A percentile compares a stretch with the other conserved stretches of the same genome.
Evolutionary conservation across 2,113 vertebrate genomes (phyloP).

Genomic region (Spermophilus dauricus): DNA sequence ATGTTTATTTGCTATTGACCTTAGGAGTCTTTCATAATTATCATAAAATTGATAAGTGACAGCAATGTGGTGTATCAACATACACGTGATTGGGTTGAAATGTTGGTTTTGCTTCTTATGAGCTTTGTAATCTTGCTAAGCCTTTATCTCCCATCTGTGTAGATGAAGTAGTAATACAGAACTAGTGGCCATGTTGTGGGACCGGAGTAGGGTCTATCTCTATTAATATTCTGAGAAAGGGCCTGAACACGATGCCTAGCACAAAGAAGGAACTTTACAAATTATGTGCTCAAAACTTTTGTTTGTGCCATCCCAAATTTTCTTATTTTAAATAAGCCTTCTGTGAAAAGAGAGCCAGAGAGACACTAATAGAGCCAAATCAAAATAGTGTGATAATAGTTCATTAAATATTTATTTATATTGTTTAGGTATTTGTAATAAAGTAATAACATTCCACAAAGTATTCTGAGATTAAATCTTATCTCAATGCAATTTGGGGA

Average conservation of each 20-base stretch:
- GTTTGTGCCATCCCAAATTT: neutral
- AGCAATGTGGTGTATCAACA: neutral
- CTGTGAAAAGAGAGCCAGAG: neutral
- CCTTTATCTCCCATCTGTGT: neutral
- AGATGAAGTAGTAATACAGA: neutral
- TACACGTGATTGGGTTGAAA: neutral
- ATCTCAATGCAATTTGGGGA: neutral
- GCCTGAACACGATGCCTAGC: neutral
- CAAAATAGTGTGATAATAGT: neutral
- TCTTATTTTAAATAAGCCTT: conserved; percentile 24
- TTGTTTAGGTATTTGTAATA: neutral
- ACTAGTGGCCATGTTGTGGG: neutral
- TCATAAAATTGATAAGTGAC: conserved; percentile 21
- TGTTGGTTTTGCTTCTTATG: conserved; percentile 5
- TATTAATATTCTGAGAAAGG: neutral
- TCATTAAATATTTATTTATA: neutral
- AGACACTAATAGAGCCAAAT: neutral
- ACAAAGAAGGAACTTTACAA: neutral
- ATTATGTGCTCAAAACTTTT: neutral
- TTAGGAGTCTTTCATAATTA: conserved; percentile 2
- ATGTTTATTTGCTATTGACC: conserved; percentile 47
- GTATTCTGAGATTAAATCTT: neutral
- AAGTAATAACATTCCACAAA: neutral
- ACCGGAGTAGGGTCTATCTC: neutral
- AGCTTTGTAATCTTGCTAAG: neutral